Base-by-base conservation (phyloP, 2,888 invertebrate species). In the Sicus ferrugineus region DNA sequence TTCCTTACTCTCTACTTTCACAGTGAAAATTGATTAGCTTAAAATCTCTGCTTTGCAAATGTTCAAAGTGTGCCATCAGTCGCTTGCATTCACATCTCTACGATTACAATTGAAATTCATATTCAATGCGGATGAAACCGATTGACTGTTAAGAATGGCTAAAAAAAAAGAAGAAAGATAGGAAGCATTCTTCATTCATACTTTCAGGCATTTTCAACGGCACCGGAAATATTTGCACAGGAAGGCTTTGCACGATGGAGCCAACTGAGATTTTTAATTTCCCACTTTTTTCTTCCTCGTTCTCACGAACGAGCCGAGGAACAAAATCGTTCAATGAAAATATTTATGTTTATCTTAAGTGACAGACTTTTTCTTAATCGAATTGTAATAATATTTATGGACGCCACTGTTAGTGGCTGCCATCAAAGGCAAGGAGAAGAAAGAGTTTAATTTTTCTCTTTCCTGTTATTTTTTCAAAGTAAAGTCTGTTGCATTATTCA, bases 361-460 rank as follows among this genome's bases (percentile, higher is more conserved):
- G 16, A 46, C 4, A 46, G 46, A 7, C 46, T 4, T 16, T 46
- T 46, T 46, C 3, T 11, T 46, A n/a, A 11, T 11, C n/a, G 16
- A 23, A 34, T 19, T 59, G 31, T 9, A 16, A 21, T 21, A 19
- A 28, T 21, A 19, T 31, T 59, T 59, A 59, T 34, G 34, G 59
- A 19, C 31, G 21, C 21, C 21, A 21, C 59, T 59, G 19, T 19
- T 14, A 16, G 11, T 28, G 16, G 30, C 3, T 11, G 3, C 19
- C 3, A 11, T 14, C 14, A 56, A 26, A 30, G 7, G 11, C 2
- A 23, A 6, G 26, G 2, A 23, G 61, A 74, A 73, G 76, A 80
- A 80, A 11, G 6, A 16, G 16, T 30, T 11, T 56, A 11, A 28
- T 56, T n/a, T 56, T n/a, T 56, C n/a, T 30, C 30, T 56, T 5